These are phyloP conservation scores for Stomorhina lunata DNA, from an alignment of 2,888 invertebrate species.

Conservation along the genomic window DNA sequence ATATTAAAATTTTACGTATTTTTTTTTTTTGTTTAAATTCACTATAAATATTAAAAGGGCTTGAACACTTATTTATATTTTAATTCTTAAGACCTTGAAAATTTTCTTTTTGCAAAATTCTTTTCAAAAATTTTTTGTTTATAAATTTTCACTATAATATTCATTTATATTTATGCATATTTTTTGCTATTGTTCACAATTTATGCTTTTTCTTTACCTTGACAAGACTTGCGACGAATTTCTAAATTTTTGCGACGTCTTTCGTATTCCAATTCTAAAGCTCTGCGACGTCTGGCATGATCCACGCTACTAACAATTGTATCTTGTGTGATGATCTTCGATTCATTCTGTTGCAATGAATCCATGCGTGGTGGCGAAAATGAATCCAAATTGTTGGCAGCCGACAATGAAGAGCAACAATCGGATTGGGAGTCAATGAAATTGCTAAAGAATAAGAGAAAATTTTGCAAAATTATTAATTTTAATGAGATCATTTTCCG, in stretches of 20 bases:
- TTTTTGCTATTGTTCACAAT: background rate
- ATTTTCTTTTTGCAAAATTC: constrained; percentile 23
- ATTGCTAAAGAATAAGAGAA: constrained; percentile 79
- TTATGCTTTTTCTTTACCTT: constrained; percentile 72
- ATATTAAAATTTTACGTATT: background rate
- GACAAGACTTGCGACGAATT: constrained; percentile 78
- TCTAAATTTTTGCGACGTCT: constrained; percentile 78
- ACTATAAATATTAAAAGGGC: background rate
- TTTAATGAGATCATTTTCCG: background rate
- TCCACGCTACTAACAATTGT: constrained; percentile 78
- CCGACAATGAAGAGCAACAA: constrained; percentile 89
- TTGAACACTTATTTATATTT: background rate
- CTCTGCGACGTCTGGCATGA: constrained; percentile 78
- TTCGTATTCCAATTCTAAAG: constrained; percentile 79
- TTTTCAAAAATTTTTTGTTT: constrained; percentile 14
- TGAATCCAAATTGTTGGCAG: constrained; percentile 81
- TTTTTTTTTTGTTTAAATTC: background rate
- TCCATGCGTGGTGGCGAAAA: constrained; percentile 81
- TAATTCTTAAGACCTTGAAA: constrained; percentile 11
- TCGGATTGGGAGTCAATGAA: constrained; percentile 95
- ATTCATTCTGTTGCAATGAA: constrained; percentile 77
- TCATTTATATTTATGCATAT: background rate
- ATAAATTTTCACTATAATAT: background rate
- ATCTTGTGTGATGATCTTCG: constrained; percentile 77
- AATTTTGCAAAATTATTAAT: constrained; percentile 6